These are phyloP conservation scores for Etheostoma perlongum DNA, from an alignment of 2,797 vertebrate species.

Conservation along the genomic window DNA sequence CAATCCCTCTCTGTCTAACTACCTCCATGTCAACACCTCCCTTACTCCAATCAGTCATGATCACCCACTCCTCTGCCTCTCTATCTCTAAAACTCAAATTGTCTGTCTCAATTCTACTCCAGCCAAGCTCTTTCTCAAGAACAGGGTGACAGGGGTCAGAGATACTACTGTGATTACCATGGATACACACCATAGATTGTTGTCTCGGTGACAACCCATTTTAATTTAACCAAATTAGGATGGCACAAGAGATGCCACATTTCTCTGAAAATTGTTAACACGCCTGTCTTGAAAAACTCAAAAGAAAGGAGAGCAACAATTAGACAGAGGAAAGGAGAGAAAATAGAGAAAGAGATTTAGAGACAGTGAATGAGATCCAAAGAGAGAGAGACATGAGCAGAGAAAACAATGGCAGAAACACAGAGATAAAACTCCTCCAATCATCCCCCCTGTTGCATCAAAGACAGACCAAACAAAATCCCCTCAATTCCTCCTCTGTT, in stretches of 20 bases:
- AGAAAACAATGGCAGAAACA: constrained; percentile 36
- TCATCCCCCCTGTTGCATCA: constrained; percentile 38
- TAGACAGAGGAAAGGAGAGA: neutral
- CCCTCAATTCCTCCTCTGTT: constrained; percentile 50
- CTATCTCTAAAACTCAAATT: neutral
- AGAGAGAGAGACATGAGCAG: constrained; percentile 8
- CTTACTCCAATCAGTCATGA: neutral
- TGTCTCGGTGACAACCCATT: neutral
- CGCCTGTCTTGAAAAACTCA: neutral
- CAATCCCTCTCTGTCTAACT: neutral
- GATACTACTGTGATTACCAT: neutral
- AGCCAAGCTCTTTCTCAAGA: too few species aligned
- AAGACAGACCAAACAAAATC: constrained; percentile 54
- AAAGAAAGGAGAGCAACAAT: neutral
- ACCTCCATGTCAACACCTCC: neutral
- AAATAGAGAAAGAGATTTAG: neutral
- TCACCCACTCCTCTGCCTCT: neutral
- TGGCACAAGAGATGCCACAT: neutral
- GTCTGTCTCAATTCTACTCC: neutral
- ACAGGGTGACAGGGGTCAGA: neutral
- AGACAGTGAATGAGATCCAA: constrained; percentile 18
- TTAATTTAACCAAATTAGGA: neutral
- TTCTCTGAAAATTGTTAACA: neutral
- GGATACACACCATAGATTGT: neutral
- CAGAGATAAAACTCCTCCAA: constrained; percentile 22